A percentile compares a stretch with the other conserved stretches of the same genome.
Evolutionary conservation across 2,113 vertebrate genomes (phyloP).

Genomic region (Mystacornis crossleyi): DNA sequence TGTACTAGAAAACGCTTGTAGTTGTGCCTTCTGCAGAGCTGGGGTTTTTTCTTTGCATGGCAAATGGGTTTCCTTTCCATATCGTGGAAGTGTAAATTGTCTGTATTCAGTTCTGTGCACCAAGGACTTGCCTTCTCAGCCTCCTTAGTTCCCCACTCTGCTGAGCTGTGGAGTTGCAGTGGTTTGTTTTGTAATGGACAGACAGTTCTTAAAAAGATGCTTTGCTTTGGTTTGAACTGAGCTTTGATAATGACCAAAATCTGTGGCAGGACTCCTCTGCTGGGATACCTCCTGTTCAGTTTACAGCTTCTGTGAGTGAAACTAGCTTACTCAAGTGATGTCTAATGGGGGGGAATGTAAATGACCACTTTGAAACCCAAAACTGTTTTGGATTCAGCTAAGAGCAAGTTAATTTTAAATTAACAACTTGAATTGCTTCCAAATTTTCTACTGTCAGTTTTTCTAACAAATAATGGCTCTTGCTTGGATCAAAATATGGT

Average conservation of each 20-base stretch:
- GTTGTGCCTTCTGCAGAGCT: background rate
- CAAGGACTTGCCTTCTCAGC: background rate
- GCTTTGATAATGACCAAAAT: background rate
- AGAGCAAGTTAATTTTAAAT: background rate
- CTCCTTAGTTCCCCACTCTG: background rate
- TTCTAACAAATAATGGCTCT: background rate
- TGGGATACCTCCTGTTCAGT: background rate
- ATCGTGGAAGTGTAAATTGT: background rate
- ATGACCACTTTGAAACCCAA: background rate
- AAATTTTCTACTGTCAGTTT: background rate
- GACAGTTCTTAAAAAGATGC: background rate
- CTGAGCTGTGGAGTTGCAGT: background rate
- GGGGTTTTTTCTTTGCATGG: background rate
- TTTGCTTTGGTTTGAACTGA: background rate
- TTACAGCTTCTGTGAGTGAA: background rate
- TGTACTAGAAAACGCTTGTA: background rate
- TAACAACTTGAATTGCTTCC: background rate
- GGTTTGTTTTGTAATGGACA: background rate
- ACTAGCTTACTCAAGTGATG: background rate
- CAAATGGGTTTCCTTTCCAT: background rate
- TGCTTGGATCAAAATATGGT: background rate
- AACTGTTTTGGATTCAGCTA: background rate
- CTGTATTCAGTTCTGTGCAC: background rate
- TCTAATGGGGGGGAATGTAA: accelerated
- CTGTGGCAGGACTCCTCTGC: background rate